These are phyloP conservation scores for Pseudochirops cupreus DNA, from an alignment of 2,797 vertebrate species.

Conservation along the genomic window DNA sequence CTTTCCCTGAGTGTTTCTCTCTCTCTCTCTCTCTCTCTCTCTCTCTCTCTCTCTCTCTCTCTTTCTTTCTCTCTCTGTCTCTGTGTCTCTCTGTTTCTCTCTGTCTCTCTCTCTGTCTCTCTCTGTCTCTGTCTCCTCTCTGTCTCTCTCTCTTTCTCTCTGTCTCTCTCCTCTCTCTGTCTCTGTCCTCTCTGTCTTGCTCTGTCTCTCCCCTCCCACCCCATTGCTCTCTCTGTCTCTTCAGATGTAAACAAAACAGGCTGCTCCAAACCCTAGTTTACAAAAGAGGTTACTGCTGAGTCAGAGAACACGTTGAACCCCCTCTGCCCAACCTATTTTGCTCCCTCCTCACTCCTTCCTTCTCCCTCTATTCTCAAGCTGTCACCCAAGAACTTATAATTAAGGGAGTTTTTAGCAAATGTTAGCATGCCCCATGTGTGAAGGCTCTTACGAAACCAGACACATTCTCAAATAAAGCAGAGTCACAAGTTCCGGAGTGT, in stretches of 20 bases:
- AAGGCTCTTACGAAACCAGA: background rate
- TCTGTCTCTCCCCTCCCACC: too few relatives aligned
- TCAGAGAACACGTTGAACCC: background rate
- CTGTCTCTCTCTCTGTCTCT: too few relatives aligned
- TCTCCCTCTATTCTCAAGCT: rapidly evolving
- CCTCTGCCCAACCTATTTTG: background rate
- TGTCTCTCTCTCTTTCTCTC: too few relatives aligned
- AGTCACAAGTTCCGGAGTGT: background rate
- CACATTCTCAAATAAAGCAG: background rate
- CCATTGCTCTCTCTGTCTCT: background rate
- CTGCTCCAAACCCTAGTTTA: background rate
- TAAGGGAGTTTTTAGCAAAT: background rate
- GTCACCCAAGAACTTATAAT: rapidly evolving
- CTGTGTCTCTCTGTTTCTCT: background rate
- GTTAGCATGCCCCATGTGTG: background rate
- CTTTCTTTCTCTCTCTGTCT: too few relatives aligned
- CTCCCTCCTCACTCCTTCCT: background rate
- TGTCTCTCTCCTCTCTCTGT: background rate
- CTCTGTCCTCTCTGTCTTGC: background rate
- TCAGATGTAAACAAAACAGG: background rate
- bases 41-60: too few relatives aligned
- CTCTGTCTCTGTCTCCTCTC: too few relatives aligned
- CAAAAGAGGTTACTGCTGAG: background rate
- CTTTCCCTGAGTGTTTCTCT: background rate
- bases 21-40: background rate